Evolutionary conservation across 2,113 vertebrate species (phyloP), one percentile per base, ranked within the genome.

Genomic region (Vimba vimba): DNA sequence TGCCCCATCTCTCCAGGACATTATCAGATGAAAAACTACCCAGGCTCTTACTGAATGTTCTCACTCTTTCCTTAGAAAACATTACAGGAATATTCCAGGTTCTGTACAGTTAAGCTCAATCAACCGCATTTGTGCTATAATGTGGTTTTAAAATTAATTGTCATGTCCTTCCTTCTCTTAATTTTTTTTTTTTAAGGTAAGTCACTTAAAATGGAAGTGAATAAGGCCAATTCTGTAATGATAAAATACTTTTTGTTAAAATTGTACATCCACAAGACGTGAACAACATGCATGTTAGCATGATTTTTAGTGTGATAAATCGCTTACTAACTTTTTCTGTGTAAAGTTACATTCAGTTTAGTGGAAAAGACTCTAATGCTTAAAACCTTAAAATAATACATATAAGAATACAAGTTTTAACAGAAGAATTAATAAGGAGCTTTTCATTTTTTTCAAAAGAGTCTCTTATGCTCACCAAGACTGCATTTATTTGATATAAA

Each of bases 21-120:
- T 57, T 68, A 81, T 71, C 66, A 21, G 43, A 83, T 79, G 57
- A 64, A 76, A 79, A 84, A n/a, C 69, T 43, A 39, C 68, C 8
- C 68, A 8, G 4, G 39, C 19, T 73, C 19, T 71, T 19, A 71
- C 4, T 62, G 17, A 43, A 79, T 79, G 50, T 25, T 23, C 23
- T 55, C n/a, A 30, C 27, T 86, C 84, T 79, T 60, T 19, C 3
- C 75, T 23, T 19, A 59, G 3, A 64, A 27, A 57, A 76, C 30
- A 50, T 62, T 17, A 79, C 68, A 71, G 68, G 33, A 71, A 23
- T 39, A 71, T 23, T 23, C 36, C 68, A 43, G 9, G 1, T 71
- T 71, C 21, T n/a, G 36, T 23, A 1, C 33, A 36, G 17, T 36
- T 69, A 71, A 71, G 21, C 33, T 12, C 19, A 23, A 4, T 23